A percentile compares a stretch with the other conserved stretches of the same genome.
Evolutionary conservation across 2,888 invertebrate genomes (phyloP).

Genomic region (Imbricaverruca yamaguchii): DNA sequence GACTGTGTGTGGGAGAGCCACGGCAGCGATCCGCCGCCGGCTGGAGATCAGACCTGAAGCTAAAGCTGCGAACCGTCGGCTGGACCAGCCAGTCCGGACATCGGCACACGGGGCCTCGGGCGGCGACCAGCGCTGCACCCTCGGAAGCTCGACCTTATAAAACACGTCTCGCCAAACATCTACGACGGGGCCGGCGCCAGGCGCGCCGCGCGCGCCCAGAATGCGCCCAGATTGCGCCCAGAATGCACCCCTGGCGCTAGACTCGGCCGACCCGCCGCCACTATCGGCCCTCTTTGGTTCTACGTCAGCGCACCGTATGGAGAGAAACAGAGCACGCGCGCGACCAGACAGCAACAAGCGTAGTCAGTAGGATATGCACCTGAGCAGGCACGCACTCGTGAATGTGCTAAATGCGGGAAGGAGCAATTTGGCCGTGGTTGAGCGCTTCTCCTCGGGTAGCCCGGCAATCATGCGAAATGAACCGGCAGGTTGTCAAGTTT

Average conservation of each 20-base stretch:
- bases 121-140: constrained; percentile 13
- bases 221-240: neutral
- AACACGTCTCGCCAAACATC: neutral
- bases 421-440: neutral
- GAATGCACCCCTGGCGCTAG: neutral
- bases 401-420: neutral
- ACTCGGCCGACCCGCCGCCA: neutral
- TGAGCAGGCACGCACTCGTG: too few species aligned
- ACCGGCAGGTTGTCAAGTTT: too few species aligned
- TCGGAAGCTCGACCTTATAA: constrained; percentile 2
- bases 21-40: neutral
- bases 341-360: neutral
- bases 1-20: neutral
- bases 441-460: too few species aligned
- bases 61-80: neutral
- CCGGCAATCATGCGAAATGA: too few species aligned
- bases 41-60: neutral
- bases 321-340: neutral
- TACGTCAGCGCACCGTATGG: neutral
- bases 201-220: neutral
- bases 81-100: neutral
- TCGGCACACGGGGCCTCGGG: neutral
- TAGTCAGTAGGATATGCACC: too few species aligned
- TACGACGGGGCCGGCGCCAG: too few species aligned
- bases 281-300: neutral